Conservation (phyloP, 2,113 vertebrate species). For the Chiloscyllium plagiosum region DNA sequence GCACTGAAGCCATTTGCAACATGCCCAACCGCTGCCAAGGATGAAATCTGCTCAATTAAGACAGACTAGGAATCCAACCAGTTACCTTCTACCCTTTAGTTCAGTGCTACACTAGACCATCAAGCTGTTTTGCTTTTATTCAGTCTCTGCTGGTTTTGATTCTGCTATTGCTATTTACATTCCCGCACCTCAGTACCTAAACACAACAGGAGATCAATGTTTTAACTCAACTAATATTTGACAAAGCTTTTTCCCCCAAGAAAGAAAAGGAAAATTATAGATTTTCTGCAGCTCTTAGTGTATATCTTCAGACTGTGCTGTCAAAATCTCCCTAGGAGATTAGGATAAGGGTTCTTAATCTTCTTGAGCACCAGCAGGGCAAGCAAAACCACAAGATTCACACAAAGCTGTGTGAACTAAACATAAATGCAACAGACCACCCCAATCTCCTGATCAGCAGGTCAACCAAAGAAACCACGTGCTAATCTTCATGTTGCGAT, state of each 20-base stretch:
- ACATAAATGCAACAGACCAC: background rate
- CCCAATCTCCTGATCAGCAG: background rate
- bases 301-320: background rate
- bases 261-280: background rate
- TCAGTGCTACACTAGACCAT: too few relatives aligned
- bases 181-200: background rate
- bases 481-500: background rate
- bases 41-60: background rate
- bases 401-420: background rate
- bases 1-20: background rate
- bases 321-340: background rate
- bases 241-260: background rate
- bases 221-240: background rate
- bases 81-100: background rate
- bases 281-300: background rate
- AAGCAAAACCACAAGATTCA: background rate
- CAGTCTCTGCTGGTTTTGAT: background rate
- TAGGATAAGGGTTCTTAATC: conserved; percentile 6
- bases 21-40: background rate
- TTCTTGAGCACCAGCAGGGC: background rate
- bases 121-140: background rate
- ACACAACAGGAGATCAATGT: background rate
- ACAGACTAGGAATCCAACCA: background rate
- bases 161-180: background rate
- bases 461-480: background rate